Evolutionary conservation across 2,888 invertebrate species (phyloP).

Genomic region (Tenthredo distinguenda): DNA sequence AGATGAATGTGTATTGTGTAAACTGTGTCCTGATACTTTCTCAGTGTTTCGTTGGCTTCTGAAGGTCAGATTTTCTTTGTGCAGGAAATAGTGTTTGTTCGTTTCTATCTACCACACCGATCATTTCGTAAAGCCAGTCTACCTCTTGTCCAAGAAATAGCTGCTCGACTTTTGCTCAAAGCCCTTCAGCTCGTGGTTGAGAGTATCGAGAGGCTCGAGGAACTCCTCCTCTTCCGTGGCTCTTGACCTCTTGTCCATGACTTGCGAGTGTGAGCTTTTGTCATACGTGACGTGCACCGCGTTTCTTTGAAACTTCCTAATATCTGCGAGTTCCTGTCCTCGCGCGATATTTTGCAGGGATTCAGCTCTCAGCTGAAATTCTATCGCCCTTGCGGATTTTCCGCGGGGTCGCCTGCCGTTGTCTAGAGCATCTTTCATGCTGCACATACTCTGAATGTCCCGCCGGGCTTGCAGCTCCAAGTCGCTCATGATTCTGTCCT

Average conservation of each 20-base stretch:
- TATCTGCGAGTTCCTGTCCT: constrained; percentile 77
- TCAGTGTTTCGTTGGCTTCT: background rate
- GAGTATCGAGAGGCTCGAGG: constrained; percentile 81
- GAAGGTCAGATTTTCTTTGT: background rate
- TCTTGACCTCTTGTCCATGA: constrained; percentile 77
- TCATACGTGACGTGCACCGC: constrained; percentile 69
- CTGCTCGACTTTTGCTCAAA: constrained; percentile 83
- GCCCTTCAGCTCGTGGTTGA: constrained; percentile 83
- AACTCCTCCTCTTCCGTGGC: constrained; percentile 81
- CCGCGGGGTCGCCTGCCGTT: constrained; percentile 82
- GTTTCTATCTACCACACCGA: constrained; percentile 40
- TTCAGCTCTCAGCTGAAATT: constrained; percentile 74
- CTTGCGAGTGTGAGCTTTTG: constrained; percentile 73
- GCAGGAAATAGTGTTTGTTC: constrained; percentile 19
- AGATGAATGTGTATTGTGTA: constrained; percentile 20
- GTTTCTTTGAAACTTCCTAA: constrained; percentile 73
- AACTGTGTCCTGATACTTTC: background rate
- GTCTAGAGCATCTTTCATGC: constrained; percentile 68
- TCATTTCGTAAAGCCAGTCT: constrained; percentile 61
- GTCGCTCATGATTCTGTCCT: constrained; percentile 65
- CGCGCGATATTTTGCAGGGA: constrained; percentile 80
- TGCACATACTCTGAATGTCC: constrained; percentile 69
- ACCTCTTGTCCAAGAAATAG: constrained; percentile 85
- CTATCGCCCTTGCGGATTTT: constrained; percentile 88
- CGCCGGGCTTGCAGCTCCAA: constrained; percentile 66